These are phyloP conservation scores for Hypanus sabinus DNA, from an alignment of 2,113 vertebrate genomes.

Conservation along the genomic window DNA sequence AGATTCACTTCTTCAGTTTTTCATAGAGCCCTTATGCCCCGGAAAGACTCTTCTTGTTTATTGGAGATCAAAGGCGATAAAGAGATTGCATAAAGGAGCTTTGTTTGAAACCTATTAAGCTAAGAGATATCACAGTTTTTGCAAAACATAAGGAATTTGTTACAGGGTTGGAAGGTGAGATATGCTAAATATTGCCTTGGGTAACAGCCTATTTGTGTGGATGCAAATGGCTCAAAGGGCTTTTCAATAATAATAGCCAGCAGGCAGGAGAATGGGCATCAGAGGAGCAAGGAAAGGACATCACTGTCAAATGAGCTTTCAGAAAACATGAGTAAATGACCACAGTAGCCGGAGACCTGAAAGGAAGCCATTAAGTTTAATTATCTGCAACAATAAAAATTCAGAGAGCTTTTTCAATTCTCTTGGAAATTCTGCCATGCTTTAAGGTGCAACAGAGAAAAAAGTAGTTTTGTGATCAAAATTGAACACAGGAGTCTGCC, in stretches of 20 bases:
- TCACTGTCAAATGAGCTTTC: neutral
- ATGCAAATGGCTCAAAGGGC: neutral
- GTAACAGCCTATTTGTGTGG: neutral
- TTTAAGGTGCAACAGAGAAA: neutral
- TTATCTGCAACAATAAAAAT: neutral
- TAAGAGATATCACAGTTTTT: neutral
- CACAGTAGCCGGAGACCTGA: neutral
- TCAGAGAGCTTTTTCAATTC: neutral
- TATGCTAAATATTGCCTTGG: neutral
- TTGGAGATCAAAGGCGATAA: neutral
- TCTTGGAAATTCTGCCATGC: neutral
- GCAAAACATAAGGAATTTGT: neutral
- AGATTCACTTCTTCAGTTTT: neutral
- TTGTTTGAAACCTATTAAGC: neutral
- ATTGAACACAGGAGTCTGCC: neutral
- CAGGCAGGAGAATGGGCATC: neutral
- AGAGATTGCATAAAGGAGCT: neutral
- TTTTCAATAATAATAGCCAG: neutral
- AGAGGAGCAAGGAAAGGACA: neutral
- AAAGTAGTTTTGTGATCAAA: neutral
- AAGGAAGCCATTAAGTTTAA: neutral
- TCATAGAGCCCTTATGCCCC: neutral
- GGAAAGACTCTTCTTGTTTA: neutral
- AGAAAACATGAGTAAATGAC: neutral
- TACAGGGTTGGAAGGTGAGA: neutral